Evolutionary conservation across 92 coral and sea anemone species (phyloP).

Genomic region (Paramuricea clavata): DNA sequence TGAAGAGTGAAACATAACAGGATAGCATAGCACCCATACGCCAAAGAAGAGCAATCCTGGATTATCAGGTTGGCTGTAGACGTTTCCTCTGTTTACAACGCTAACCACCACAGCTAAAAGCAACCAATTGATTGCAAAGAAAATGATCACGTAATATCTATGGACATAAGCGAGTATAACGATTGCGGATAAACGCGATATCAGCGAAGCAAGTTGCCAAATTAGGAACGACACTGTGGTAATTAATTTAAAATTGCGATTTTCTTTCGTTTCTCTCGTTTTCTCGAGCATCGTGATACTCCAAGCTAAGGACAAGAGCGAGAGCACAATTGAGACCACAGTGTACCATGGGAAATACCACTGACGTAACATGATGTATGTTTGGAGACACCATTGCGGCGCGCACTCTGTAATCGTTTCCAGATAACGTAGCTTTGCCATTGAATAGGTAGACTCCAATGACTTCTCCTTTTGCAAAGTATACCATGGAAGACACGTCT

Average conservation of each 20-base stretch:
- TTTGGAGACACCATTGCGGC: neutral
- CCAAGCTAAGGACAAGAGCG: neutral
- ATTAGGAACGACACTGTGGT: neutral
- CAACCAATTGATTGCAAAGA: neutral
- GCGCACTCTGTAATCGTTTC: neutral
- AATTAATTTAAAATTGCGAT: too few relatives aligned
- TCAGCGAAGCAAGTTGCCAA: neutral
- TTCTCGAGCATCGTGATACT: neutral
- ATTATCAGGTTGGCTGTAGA: too few relatives aligned
- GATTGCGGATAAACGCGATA: neutral
- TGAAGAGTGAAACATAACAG: neutral
- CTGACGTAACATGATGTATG: constrained; percentile 1
- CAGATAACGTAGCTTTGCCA: neutral
- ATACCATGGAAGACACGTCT: too few relatives aligned
- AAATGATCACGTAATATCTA: neutral
- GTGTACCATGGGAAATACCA: too few relatives aligned
- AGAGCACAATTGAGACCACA: neutral
- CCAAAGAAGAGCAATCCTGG: neutral
- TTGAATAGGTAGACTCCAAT: neutral
- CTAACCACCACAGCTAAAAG: neutral
- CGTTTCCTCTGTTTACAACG: neutral
- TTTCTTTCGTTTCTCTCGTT: neutral
- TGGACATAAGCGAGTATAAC: neutral
- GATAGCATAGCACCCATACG: neutral
- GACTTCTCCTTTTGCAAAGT: too few relatives aligned